phyloP scores from a whole-genome alignment of 2,888 invertebrate species.

The Drosophila mimica region DNA sequence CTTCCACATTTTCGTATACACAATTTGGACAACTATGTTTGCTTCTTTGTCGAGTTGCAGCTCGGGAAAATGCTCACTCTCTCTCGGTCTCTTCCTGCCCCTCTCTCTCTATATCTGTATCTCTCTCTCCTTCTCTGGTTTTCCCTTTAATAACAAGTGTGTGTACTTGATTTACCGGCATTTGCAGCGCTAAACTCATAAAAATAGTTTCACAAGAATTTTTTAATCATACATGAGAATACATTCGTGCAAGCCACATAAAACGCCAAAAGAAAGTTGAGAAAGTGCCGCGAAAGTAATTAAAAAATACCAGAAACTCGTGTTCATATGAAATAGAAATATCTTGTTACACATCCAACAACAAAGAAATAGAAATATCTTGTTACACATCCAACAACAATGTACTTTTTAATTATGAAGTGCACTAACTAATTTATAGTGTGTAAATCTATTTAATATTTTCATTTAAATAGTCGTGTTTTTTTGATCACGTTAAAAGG shows the following conservation, averaged over 20 bases:
- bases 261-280: slow-evolving; percentile 35
- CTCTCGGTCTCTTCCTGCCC: neutral
- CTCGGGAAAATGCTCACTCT: slow-evolving; percentile 35
- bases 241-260: slow-evolving; percentile 53
- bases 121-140: neutral
- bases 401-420: neutral
- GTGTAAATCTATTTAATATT: neutral
- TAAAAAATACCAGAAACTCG: slow-evolving; percentile 47
- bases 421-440: neutral
- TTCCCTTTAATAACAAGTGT: slow-evolving; percentile 33
- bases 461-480: neutral
- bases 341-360: slow-evolving; percentile 3
- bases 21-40: slow-evolving; percentile 50
- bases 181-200: slow-evolving; percentile 51
- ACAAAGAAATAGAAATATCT: neutral
- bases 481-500: neutral
- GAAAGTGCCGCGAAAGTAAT: slow-evolving; percentile 54
- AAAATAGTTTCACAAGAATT: slow-evolving; percentile 77
- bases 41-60: slow-evolving; percentile 35
- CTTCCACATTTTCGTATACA: slow-evolving; percentile 63
- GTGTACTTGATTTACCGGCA: slow-evolving; percentile 68
- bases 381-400: neutral
- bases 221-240: slow-evolving; percentile 71
- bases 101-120: neutral
- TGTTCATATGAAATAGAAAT: slow-evolving; percentile 12